phyloP scores from a whole-genome alignment of 2,797 vertebrate species.

The Molossus molossus region DNA sequence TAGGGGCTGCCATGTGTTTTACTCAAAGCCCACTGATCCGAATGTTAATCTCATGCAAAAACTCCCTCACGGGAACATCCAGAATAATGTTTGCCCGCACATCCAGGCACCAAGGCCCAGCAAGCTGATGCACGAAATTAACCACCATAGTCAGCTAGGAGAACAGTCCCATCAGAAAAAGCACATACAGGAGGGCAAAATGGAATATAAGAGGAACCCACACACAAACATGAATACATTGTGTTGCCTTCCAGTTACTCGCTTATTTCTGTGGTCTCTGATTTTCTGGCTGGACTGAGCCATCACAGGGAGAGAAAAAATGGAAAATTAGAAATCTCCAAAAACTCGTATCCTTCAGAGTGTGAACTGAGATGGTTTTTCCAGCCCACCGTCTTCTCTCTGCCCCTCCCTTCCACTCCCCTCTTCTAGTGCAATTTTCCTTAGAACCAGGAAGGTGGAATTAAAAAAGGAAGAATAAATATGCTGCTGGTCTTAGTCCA shows the following conservation, averaged over 20 bases:
- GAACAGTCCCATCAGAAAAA: neutral
- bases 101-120: neutral
- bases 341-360: neutral
- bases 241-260: neutral
- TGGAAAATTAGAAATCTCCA: neutral
- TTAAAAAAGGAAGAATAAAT: neutral
- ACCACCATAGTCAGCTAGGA: neutral
- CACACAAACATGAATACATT: neutral
- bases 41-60: neutral
- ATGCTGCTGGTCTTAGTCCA: neutral
- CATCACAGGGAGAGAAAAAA: neutral
- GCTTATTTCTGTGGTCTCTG: neutral
- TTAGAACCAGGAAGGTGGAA: neutral
- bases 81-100: neutral
- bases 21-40: neutral
- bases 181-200: neutral
- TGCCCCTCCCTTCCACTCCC: neutral
- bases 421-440: neutral
- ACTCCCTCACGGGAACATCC: neutral
- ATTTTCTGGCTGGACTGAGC: neutral
- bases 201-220: neutral
- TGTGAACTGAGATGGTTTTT: neutral
- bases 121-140: accelerated
- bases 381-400: neutral
- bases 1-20: too few relatives aligned